Evolutionary conservation across 2,113 vertebrate species (phyloP).

Genomic region (Notechis scutatus): DNA sequence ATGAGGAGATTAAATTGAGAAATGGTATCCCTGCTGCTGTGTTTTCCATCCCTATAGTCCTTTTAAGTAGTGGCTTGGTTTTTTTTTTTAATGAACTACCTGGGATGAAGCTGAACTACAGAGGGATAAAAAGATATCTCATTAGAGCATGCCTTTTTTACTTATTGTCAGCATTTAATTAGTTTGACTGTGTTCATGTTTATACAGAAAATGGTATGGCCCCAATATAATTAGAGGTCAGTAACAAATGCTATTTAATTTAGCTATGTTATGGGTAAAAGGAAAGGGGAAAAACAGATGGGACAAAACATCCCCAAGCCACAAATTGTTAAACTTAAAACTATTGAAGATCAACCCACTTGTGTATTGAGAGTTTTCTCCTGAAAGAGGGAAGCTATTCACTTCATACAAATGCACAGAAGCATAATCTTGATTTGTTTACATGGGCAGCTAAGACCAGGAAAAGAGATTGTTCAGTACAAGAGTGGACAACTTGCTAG

Average conservation of each 20-base stretch:
- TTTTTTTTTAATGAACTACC: conserved; percentile 76
- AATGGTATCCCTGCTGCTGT: conserved; percentile 73
- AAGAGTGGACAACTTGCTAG: background rate
- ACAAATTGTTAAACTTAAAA: background rate
- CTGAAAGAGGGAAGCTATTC: background rate
- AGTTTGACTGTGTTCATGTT: conserved; percentile 60
- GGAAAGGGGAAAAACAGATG: background rate
- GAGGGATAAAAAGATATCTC: conserved; percentile 65
- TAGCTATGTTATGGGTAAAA: conserved; percentile 26
- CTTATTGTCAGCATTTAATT: conserved; percentile 65
- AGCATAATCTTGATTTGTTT: background rate
- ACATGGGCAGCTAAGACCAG: background rate
- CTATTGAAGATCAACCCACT: background rate
- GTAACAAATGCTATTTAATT: conserved; percentile 53
- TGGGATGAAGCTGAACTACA: conserved; percentile 73
- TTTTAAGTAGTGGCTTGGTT: conserved; percentile 72
- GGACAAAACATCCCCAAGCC: background rate
- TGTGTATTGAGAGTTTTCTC: background rate
- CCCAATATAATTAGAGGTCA: conserved; percentile 59
- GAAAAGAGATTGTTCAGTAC: background rate
- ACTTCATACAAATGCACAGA: background rate
- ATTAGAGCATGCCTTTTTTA: conserved; percentile 66
- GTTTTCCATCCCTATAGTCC: conserved; percentile 78
- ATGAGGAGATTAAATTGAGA: conserved; percentile 68
- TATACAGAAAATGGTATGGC: conserved; percentile 53